These are phyloP conservation scores for Hypselothyrea guttata DNA, from an alignment of 2,888 invertebrate species.

Conservation along the genomic window DNA sequence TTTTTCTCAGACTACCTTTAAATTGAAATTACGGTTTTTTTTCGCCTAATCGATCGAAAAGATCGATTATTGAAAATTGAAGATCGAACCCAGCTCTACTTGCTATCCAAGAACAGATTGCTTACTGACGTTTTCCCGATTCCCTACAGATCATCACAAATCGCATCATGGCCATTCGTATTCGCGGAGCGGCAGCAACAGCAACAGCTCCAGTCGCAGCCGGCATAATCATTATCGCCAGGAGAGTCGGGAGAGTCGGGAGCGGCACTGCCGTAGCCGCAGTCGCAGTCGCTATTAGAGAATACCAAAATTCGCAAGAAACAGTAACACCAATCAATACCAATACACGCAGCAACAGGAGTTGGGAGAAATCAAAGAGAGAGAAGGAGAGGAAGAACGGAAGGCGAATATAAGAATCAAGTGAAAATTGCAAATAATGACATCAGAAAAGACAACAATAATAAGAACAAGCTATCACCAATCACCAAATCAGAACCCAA, in stretches of 20 bases:
- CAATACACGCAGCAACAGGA: conserved; percentile 5
- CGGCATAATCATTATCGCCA: conserved; percentile 77
- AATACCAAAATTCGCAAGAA: conserved; percentile 19
- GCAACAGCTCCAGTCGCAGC: conserved; percentile 64
- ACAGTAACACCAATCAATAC: conserved; percentile 14
- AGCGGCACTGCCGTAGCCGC: conserved; percentile 79
- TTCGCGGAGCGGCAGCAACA: conserved; percentile 68
- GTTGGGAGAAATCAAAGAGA: too few relatives aligned
- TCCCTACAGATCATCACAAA: conserved; percentile 70
- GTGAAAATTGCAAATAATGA: not conserved
- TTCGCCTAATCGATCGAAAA: too few relatives aligned
- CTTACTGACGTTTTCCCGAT: not conserved
- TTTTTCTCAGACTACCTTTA: too few relatives aligned
- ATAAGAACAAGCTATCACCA: conserved; percentile 10
- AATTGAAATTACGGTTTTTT: too few relatives aligned
- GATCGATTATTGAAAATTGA: too few relatives aligned
- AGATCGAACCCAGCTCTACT: too few relatives aligned
- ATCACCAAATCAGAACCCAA: conserved; percentile 3
- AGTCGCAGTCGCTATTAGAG: conserved; percentile 80
- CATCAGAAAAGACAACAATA: conserved; percentile 5
- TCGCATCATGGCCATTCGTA: conserved; percentile 78
- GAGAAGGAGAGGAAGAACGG: too few relatives aligned
- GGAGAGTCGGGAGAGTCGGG: conserved; percentile 72
- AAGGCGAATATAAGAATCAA: not conserved
- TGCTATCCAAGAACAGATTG: too few relatives aligned